A percentile compares a stretch with the other conserved stretches of the same genome.
phyloP scores from a whole-genome alignment of 2,797 vertebrate species.

The Centropyge bicolor region DNA sequence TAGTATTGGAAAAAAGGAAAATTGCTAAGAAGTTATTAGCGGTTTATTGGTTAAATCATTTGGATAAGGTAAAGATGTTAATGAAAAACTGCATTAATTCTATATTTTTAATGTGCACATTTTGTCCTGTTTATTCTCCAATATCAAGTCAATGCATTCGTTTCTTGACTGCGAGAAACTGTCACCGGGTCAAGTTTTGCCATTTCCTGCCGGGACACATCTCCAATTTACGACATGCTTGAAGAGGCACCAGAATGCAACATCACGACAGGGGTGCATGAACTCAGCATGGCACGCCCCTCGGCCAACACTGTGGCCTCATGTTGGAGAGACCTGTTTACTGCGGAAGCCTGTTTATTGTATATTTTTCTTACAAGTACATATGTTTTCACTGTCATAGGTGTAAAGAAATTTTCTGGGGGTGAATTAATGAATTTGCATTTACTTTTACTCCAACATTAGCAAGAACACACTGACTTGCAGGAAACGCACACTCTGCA shows the following conservation, averaged over 20 bases:
- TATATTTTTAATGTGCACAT: too few relatives aligned
- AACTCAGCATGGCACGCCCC: constrained; percentile 5
- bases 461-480: neutral
- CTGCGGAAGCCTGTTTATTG: neutral
- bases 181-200: neutral
- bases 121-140: too few relatives aligned
- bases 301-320: constrained; percentile 3
- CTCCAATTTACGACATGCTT: neutral
- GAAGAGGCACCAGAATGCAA: neutral
- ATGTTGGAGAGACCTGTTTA: neutral
- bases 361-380: neutral
- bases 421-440: neutral
- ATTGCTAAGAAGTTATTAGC: neutral
- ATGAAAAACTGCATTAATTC: too few relatives aligned
- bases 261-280: neutral
- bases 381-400: neutral
- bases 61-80: neutral
- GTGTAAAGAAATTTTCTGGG: neutral
- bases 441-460: neutral
- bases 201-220: neutral
- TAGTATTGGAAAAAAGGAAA: too few relatives aligned
- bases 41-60: neutral
- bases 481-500: too few relatives aligned
- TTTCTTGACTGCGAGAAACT: neutral
- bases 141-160: too few relatives aligned